phyloP scores from a whole-genome alignment of 2,888 invertebrate species.

The Drosophila neotestacea region DNA sequence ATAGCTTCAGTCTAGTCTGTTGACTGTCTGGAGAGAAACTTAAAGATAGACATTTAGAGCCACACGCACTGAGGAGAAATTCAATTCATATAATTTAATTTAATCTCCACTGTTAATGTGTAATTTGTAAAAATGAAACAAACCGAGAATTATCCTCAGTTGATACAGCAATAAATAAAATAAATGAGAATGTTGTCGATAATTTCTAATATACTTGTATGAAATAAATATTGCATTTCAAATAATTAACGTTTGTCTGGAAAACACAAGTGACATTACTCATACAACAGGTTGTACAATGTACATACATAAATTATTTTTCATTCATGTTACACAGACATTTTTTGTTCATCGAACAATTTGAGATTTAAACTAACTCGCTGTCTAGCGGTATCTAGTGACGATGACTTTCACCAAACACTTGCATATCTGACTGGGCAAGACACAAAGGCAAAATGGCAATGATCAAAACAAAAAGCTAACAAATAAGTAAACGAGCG shows the following conservation, averaged over 20 bases:
- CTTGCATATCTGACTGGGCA: conserved; percentile 7
- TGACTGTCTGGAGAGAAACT: neutral
- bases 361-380: conserved; percentile 23
- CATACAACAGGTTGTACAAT: too few species aligned
- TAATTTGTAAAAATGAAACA: neutral
- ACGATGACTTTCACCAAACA: conserved; percentile 50
- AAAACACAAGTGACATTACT: too few species aligned
- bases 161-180: neutral
- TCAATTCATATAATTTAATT: too few species aligned
- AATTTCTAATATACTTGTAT: neutral
- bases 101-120: too few species aligned
- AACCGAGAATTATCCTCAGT: neutral
- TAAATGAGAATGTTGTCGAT: neutral
- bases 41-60: neutral
- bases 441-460: conserved; percentile 65
- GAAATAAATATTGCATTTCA: neutral
- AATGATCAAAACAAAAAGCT: conserved; percentile 77
- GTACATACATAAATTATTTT: too few species aligned
- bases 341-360: too few species aligned
- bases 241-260: neutral
- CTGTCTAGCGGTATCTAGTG: conserved; percentile 23
- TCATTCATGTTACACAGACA: too few species aligned
- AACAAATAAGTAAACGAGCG: conserved; percentile 69
- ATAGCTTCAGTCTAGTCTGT: too few species aligned
- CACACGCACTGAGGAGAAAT: too few species aligned